Percentiles rank a stretch among this genome's conserved stretches.
These are phyloP conservation scores for Neosilurus mollespiculum DNA, from an alignment of 2,797 vertebrate genomes.

Conservation along the genomic window DNA sequence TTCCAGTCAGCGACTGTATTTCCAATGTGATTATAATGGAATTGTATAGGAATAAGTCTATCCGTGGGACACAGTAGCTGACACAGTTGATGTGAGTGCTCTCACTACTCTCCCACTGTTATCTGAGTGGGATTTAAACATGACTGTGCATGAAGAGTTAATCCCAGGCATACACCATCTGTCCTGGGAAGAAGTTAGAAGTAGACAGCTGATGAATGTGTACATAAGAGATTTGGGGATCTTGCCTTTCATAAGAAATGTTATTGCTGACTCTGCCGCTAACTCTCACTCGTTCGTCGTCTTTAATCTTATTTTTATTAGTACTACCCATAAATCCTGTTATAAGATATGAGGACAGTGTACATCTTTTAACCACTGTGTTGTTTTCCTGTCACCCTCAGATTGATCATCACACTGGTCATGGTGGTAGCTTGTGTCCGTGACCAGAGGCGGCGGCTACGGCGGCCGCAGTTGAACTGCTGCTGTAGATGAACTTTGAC, in stretches of 20 bases:
- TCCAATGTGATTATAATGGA: conserved; percentile 49
- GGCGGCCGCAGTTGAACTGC: conserved; percentile 42
- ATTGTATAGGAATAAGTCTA: conserved; percentile 52
- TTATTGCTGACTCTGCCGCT: neutral
- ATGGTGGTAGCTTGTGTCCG: conserved; percentile 8
- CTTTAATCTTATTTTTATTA: neutral
- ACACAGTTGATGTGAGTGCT: conserved; percentile 1
- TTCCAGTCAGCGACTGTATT: conserved; percentile 39
- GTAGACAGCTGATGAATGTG: neutral
- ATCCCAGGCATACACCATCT: conserved; percentile 28
- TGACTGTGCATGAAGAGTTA: conserved; percentile 41
- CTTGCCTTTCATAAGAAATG: neutral
- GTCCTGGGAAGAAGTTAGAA: conserved; percentile 8
- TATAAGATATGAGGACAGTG: too few relatives aligned
- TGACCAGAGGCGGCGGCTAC: conserved; percentile 4
- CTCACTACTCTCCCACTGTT: conserved; percentile 8
- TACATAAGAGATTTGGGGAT: neutral
- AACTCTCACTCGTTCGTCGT: neutral
- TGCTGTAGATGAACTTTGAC: conserved; percentile 57
- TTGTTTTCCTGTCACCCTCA: conserved; percentile 17
- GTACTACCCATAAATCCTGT: neutral
- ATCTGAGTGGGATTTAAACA: conserved; percentile 35
- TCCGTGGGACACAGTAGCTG: conserved; percentile 31
- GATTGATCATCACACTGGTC: conserved; percentile 43
- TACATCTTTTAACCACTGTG: neutral